Conservation (phyloP, 2,113 vertebrate genomes). For the Pterocles gutturalis region DNA sequence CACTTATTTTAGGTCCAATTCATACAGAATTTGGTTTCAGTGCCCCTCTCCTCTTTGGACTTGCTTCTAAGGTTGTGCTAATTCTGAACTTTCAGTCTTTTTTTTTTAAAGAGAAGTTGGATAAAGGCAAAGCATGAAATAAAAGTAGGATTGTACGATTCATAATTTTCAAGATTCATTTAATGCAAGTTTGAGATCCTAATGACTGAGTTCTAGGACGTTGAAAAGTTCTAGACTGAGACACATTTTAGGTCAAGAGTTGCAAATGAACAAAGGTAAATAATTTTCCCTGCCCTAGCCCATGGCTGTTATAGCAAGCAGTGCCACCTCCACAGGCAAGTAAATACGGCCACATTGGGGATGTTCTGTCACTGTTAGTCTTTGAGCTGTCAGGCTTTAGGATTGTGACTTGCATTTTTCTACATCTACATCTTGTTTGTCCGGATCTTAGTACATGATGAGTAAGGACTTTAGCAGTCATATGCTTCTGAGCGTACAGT, state of each 20-base stretch:
- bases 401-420: not conserved
- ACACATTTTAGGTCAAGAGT: not conserved
- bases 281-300: not conserved
- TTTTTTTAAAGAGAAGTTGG: not conserved
- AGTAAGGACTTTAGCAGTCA: not conserved
- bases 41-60: not conserved
- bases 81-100: not conserved
- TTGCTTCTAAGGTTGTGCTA: not conserved
- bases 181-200: not conserved
- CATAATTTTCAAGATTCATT: not conserved
- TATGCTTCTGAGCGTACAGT: not conserved
- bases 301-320: not conserved
- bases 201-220: not conserved
- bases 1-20: not conserved
- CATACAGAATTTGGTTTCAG: not conserved
- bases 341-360: fast-evolving
- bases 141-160: not conserved
- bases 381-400: not conserved
- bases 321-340: not conserved
- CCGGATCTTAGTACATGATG: fast-evolving
- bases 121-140: not conserved
- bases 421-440: not conserved
- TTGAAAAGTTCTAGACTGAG: not conserved
- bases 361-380: not conserved
- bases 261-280: not conserved